Evolutionary conservation across 2,113 vertebrate genomes (phyloP).

Genomic region (Zosterops pallidus): DNA sequence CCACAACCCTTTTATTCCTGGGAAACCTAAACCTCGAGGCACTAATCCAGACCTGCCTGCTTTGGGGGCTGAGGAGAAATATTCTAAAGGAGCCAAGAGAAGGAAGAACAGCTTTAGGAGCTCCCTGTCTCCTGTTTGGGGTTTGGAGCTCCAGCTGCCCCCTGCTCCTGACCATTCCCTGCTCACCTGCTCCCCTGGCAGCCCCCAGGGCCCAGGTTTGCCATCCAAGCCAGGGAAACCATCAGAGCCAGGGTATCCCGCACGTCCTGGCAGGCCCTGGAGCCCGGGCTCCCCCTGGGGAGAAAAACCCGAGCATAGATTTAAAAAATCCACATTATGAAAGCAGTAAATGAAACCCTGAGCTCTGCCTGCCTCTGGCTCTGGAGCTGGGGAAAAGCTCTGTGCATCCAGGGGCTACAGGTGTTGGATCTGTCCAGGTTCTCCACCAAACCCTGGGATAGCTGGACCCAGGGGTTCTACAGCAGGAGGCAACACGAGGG

Average conservation of each 20-base stretch:
- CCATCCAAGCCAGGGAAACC: conserved; percentile 80
- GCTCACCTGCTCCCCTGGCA: conserved; percentile 78
- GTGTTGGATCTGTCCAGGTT: neutral
- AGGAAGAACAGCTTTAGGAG: neutral
- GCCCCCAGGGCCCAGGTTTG: conserved; percentile 73
- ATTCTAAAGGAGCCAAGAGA: neutral
- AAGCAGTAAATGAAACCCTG: rapidly evolving
- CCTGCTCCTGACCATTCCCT: neutral
- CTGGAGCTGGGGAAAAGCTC: neutral
- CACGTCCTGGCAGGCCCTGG: conserved; percentile 74
- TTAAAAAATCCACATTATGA: neutral
- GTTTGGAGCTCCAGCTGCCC: neutral
- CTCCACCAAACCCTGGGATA: rapidly evolving
- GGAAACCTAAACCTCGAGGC: neutral
- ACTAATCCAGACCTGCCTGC: neutral
- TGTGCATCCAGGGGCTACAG: rapidly evolving
- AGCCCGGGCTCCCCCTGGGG: conserved; percentile 78
- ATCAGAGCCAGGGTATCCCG: conserved; percentile 76
- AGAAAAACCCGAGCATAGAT: neutral
- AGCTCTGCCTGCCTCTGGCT: neutral
- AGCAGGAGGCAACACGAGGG: neutral
- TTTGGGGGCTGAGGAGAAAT: neutral
- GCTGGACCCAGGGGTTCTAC: rapidly evolving
- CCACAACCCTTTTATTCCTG: neutral
- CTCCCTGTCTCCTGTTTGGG: rapidly evolving